A percentile compares a stretch with the other conserved stretches of the same genome.
phyloP scores from a whole-genome alignment of 2,797 vertebrate species.

The Salmo trutta region DNA sequence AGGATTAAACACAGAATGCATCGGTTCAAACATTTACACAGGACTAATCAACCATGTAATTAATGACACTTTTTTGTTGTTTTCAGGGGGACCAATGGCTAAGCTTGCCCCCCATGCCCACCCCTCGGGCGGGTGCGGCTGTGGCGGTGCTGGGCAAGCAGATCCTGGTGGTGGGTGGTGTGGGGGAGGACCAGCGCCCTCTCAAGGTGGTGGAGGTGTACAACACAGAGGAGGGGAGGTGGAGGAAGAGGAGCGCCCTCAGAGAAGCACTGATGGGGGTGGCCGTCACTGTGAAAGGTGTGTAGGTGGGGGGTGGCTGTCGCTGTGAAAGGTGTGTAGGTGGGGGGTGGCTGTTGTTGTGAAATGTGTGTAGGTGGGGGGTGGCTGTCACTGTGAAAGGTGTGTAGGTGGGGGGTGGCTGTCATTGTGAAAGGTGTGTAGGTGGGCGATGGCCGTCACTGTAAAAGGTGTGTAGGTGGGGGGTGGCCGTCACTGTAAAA shows the following conservation, averaged over 20 bases:
- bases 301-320: conserved; percentile 16
- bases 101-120: conserved; percentile 85
- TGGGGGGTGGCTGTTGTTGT: no score
- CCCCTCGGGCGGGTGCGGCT: conserved; percentile 87
- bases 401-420: no score
- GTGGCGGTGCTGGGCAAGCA: conserved; percentile 88
- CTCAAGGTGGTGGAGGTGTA: conserved; percentile 93
- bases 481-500: conserved; percentile 34
- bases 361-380: no score
- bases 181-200: conserved; percentile 87
- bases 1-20: neutral
- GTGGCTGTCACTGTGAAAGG: no score
- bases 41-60: neutral
- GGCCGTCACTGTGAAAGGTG: conserved; percentile 90
- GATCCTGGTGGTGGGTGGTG: conserved; percentile 92
- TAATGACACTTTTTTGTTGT: neutral
- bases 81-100: conserved; percentile 90
- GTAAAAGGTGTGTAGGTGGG: conserved; percentile 52
- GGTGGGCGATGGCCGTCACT: no score
- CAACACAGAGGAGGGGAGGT: conserved; percentile 90
- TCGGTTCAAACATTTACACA: neutral
- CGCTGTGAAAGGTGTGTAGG: no score
- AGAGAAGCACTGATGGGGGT: conserved; percentile 93
- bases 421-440: no score
- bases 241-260: conserved; percentile 90